A percentile compares a stretch with the other conserved stretches of the same genome.
Evolutionary conservation across 2,888 invertebrate species (phyloP).

Genomic region (Choristoneura rosaceana): DNA sequence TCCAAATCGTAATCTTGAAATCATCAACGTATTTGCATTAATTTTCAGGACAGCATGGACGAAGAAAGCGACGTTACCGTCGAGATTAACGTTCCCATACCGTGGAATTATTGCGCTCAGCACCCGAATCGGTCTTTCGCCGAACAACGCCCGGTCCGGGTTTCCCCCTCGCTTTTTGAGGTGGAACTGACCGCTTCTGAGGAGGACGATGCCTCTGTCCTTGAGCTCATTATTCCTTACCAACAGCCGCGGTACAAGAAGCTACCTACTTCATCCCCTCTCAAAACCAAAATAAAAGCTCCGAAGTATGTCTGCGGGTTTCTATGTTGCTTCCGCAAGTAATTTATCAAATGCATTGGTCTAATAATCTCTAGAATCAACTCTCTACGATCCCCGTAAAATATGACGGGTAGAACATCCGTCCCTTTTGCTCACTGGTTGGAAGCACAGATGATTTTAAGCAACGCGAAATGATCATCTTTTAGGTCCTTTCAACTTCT

Average conservation of each 20-base stretch:
- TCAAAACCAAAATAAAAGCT: slow-evolving; percentile 54
- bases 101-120: slow-evolving; percentile 32
- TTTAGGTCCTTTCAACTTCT: background rate
- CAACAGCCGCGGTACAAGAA: slow-evolving; percentile 62
- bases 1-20: background rate
- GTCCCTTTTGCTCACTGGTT: background rate
- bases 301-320: slow-evolving; percentile 55
- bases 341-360: slow-evolving; percentile 36
- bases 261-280: slow-evolving; percentile 65
- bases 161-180: slow-evolving; percentile 72
- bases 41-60: slow-evolving; percentile 36
- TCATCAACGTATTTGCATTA: background rate
- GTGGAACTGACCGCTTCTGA: slow-evolving; percentile 79
- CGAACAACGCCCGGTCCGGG: slow-evolving; percentile 54
- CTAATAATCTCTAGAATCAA: background rate
- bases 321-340: slow-evolving; percentile 66
- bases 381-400: background rate
- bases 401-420: background rate
- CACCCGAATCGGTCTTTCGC: slow-evolving; percentile 43
- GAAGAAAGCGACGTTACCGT: slow-evolving; percentile 38
- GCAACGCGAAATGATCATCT: background rate
- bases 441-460: background rate
- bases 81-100: slow-evolving; percentile 32
- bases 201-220: slow-evolving; percentile 73
- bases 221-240: slow-evolving; percentile 77